These are phyloP conservation scores for Pelusios castaneus DNA, from an alignment of 2,113 vertebrate species.

Conservation along the genomic window DNA sequence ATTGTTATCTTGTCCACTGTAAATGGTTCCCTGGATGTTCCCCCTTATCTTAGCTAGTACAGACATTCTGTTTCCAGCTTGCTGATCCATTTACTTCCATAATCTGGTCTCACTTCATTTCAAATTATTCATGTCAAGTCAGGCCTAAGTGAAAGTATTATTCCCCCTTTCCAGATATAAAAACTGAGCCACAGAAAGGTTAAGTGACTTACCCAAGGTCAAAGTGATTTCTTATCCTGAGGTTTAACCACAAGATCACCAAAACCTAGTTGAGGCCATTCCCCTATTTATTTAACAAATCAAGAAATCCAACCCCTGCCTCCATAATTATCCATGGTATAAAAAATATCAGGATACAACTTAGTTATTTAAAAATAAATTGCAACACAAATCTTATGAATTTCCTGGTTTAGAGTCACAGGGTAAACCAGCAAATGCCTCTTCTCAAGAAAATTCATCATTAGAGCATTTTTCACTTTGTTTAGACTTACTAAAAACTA, in stretches of 20 bases:
- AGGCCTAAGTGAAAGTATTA: neutral
- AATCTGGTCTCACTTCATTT: neutral
- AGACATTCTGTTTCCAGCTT: neutral
- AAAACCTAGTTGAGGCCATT: neutral
- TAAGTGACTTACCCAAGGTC: neutral
- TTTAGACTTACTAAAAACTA: neutral
- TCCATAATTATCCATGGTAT: neutral
- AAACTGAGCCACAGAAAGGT: neutral
- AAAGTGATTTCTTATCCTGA: neutral
- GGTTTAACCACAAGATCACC: constrained; percentile 11
- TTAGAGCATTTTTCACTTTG: neutral
- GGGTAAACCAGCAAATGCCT: neutral
- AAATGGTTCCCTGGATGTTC: neutral
- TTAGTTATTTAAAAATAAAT: neutral
- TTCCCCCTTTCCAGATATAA: neutral
- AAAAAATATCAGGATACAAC: neutral
- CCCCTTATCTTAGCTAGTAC: neutral
- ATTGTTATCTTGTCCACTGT: neutral
- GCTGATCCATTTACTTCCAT: neutral
- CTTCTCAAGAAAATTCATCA: neutral
- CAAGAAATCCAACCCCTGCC: neutral
- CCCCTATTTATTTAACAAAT: constrained; percentile 46
- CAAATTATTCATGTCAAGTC: neutral
- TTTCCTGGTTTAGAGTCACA: neutral
- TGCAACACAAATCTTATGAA: neutral